A percentile compares a stretch with the other conserved stretches of the same genome.
These are phyloP conservation scores for Drosophila triauraria DNA, from an alignment of 1,140 invertebrate genomes.

Conservation along the genomic window DNA sequence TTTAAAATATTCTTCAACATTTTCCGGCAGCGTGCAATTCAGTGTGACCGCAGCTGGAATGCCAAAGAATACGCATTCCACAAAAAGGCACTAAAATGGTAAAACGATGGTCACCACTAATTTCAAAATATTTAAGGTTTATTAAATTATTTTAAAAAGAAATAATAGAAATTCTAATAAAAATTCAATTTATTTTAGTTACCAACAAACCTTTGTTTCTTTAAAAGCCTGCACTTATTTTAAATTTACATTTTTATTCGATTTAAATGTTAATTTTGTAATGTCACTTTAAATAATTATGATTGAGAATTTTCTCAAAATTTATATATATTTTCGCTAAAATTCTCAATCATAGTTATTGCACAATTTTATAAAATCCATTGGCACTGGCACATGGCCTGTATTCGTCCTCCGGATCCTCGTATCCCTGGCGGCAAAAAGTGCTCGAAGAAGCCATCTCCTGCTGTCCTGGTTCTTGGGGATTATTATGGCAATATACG, in stretches of 20 bases:
- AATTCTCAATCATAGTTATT: constrained; percentile 36
- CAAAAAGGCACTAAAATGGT: background rate
- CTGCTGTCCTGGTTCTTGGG: background rate
- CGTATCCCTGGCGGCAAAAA: background rate
- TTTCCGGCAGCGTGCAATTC: constrained; percentile 30
- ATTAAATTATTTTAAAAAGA: no score
- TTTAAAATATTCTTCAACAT: constrained; percentile 79
- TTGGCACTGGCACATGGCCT: constrained; percentile 1
- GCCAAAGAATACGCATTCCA: background rate
- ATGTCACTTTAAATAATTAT: constrained; percentile 24
- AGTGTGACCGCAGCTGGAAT: constrained; percentile 5
- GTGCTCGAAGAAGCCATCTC: background rate
- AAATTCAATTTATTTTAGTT: no score
- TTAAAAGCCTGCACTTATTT: no score
- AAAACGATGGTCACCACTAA: background rate
- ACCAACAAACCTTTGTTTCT: background rate
- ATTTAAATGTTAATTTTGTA: constrained; percentile 5
- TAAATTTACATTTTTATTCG: background rate
- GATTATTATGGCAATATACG: background rate
- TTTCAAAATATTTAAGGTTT: background rate
- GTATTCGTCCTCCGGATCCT: background rate
- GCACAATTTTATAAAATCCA: constrained; percentile 37
- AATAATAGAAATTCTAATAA: no score
- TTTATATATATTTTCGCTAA: background rate
- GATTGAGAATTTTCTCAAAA: constrained; percentile 29